phyloP scores from a whole-genome alignment of 1,140 invertebrate genomes.

The Eupeodes corollae region DNA sequence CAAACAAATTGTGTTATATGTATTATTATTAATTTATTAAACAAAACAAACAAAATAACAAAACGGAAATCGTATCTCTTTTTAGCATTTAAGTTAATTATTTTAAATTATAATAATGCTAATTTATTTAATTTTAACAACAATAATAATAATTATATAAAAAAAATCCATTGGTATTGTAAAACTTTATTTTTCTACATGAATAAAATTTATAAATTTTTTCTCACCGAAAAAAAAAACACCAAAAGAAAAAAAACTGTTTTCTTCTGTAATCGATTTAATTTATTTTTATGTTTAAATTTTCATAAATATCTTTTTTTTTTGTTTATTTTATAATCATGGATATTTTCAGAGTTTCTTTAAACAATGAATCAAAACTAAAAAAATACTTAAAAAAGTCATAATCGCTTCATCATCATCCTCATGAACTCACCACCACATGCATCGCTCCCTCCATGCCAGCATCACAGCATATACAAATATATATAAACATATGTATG shows the following conservation, averaged over 20 bases:
- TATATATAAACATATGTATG: too few relatives aligned
- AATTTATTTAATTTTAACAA: too few relatives aligned
- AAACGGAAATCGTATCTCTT: too few relatives aligned
- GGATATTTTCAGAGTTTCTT: not conserved
- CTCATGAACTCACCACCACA: too few relatives aligned
- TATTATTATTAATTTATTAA: too few relatives aligned
- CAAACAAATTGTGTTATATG: too few relatives aligned
- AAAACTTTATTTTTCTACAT: not conserved
- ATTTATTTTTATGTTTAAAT: not conserved
- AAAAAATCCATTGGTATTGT: not conserved
- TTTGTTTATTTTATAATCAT: not conserved
- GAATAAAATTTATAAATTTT: not conserved
- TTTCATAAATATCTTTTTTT: not conserved
- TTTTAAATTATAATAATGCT: too few relatives aligned
- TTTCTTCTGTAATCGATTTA: not conserved
- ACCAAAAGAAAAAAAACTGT: not conserved
- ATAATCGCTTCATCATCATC: too few relatives aligned
- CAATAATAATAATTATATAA: not conserved
- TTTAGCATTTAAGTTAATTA: too few relatives aligned
- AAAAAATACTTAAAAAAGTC: not conserved
- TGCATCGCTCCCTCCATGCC: too few relatives aligned
- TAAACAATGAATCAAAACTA: not conserved
- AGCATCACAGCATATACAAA: too few relatives aligned
- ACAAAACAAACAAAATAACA: too few relatives aligned
- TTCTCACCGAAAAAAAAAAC: not conserved